Evolutionary conservation across 1,140 invertebrate genomes (phyloP).

Genomic region (Lanistes nyassanus): DNA sequence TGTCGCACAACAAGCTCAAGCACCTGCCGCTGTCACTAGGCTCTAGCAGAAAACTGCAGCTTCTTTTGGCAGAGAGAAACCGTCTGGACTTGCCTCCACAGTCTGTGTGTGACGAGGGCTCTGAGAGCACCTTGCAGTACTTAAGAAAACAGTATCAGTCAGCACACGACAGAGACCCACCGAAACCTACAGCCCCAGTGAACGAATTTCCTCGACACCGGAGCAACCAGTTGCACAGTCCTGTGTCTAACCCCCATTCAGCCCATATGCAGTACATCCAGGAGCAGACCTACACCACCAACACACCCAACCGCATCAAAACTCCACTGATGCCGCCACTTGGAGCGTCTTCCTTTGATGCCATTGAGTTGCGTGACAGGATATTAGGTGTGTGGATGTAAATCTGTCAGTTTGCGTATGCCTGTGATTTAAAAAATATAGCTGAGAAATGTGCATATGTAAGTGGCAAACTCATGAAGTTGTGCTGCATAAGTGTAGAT

Average conservation of each 20-base stretch:
- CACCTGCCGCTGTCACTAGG: conserved; percentile 59
- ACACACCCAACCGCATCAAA: conserved; percentile 63
- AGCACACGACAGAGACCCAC: conserved; percentile 24
- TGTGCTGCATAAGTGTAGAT: no score
- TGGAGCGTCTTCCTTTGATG: conserved; percentile 52
- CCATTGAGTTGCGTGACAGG: conserved; percentile 59
- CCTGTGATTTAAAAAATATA: neutral
- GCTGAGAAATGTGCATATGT: no score
- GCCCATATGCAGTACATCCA: conserved; percentile 65
- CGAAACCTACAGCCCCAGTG: conserved; percentile 29
- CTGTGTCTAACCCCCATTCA: conserved; percentile 62
- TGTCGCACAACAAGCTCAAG: conserved; percentile 63
- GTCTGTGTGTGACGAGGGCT: conserved; percentile 61
- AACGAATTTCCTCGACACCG: conserved; percentile 61
- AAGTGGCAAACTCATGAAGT: no score
- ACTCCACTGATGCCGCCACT: conserved; percentile 64
- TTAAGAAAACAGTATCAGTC: conserved; percentile 52
- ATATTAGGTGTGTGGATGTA: conserved; percentile 56
- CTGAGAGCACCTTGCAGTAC: conserved; percentile 55
- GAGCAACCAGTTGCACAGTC: conserved; percentile 58
- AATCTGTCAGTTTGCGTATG: neutral
- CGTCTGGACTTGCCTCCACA: conserved; percentile 58
- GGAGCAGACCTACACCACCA: conserved; percentile 64
- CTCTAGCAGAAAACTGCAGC: conserved; percentile 44
- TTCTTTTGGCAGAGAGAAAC: conserved; percentile 60